Conservation (phyloP, 2,113 vertebrate species). For the Thomomys bottae region DNA sequence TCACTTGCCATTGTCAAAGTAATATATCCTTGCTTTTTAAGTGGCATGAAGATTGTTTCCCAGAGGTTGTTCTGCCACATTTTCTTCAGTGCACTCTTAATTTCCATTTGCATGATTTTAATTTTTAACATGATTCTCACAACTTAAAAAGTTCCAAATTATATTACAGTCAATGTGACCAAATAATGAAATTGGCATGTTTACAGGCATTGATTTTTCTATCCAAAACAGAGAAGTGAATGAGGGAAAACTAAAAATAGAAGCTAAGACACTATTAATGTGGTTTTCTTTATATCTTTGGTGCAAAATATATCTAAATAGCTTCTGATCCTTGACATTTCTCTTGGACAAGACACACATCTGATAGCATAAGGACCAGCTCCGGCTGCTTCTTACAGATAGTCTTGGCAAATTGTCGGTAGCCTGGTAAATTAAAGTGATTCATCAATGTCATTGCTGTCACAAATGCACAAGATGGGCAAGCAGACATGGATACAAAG, state of each 20-base stretch:
- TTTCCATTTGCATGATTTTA: neutral
- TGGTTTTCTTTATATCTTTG: neutral
- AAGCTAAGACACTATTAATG: neutral
- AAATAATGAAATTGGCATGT: constrained; percentile 30
- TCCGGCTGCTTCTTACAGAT: constrained; percentile 60
- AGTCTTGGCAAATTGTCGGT: constrained; percentile 16
- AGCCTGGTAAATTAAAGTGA: constrained; percentile 77
- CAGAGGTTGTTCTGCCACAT: no score
- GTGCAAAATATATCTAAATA: constrained; percentile 32
- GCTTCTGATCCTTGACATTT: constrained; percentile 8
- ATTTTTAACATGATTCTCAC: constrained; percentile 26
- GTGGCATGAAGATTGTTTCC: neutral
- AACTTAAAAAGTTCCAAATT: constrained; percentile 1
- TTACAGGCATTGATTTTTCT: neutral
- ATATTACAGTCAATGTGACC: neutral
- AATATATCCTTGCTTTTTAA: constrained; percentile 12
- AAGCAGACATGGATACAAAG: constrained; percentile 40
- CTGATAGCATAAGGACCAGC: constrained; percentile 55
- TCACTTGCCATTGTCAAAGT: constrained; percentile 23
- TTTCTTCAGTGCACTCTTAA: neutral
- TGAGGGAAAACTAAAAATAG: constrained; percentile 21
- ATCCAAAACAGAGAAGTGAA: neutral
- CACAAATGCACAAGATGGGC: constrained; percentile 34
- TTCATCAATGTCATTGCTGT: constrained; percentile 71
- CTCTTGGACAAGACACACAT: constrained; percentile 48